Evolutionary conservation across 2,113 vertebrate genomes (phyloP), one percentile per base, ranked within the genome.

Genomic region (Zingel zingel): DNA sequence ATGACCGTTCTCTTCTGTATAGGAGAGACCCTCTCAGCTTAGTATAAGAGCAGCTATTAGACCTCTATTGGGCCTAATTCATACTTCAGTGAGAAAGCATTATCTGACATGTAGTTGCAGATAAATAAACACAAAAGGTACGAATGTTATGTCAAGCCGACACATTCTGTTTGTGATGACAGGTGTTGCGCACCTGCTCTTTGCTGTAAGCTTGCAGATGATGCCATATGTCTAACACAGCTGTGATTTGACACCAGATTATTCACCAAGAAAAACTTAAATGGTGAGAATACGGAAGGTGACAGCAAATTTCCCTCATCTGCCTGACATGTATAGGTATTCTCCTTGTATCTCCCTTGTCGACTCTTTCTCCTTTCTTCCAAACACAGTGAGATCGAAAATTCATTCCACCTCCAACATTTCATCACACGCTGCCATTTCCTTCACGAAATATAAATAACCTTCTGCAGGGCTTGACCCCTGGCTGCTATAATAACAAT

Each of bases 401-500:
- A 39, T 30, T 36, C 16, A 59, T 45, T 43, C 25, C 33, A 19
- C 36, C n/a, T 69, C 23, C 47, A 23, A 30, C 39, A 6, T 72
- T 83, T 83, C 65, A 80, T 88, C 83, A 69, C 7, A 4, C 5
- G 8, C 57, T 62, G 66, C 62, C 77, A 65, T 58, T 69, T 21
- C 68, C 68, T 61, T 71, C 75, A 66, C 13, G 4, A 85, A 72
- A 71, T 30, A 71, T n/a, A 81, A 88, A 62, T 77, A 69, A 59
- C 77, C 71, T 70, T 79, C 56, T 43, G 74, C 30, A 30, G 77
- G 67, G 48, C 51, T 48, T 23, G 50, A 89, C 36, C 72, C 57
- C 71, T 75, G 77, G 77, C 67, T 66, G 80, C 53, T 21, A 21
- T 43, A 70, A 83, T 69, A 83, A 79, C 66, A 83, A 85, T 83